Conservation (phyloP, 2,888 invertebrate genomes). For the Cephus pygmeus region DNA sequence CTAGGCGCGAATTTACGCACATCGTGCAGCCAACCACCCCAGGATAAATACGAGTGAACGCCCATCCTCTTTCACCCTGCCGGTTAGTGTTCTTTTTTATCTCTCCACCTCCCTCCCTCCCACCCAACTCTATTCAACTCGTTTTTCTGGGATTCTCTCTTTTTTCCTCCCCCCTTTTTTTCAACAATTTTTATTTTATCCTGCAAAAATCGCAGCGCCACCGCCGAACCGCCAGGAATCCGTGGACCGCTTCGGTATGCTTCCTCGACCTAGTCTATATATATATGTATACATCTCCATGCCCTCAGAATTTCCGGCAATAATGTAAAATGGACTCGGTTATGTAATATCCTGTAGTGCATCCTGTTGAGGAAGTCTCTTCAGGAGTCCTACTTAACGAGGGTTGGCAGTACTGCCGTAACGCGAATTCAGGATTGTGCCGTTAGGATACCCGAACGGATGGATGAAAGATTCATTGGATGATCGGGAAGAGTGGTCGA, state of each 20-base stretch:
- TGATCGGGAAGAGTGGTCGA: slow-evolving; percentile 35
- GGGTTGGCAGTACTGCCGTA: slow-evolving; percentile 15
- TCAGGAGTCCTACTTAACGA: background rate
- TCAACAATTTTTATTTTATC: background rate
- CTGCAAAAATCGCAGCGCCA: background rate
- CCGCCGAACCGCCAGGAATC: background rate
- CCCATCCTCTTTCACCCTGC: background rate
- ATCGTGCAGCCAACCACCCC: background rate
- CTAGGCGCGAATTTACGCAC: background rate
- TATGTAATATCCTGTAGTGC: slow-evolving; percentile 41
- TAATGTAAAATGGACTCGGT: slow-evolving; percentile 44
- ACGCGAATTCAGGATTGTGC: slow-evolving; percentile 31
- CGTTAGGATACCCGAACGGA: slow-evolving; percentile 25
- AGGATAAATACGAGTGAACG: background rate
- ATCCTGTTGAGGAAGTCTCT: slow-evolving; percentile 25
- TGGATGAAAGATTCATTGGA: slow-evolving; percentile 46
- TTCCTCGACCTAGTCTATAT: background rate
- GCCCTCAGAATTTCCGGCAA: slow-evolving; percentile 18
- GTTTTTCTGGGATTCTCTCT: background rate
- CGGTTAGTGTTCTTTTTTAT: background rate
- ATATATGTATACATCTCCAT: background rate
- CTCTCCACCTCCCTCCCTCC: no score
- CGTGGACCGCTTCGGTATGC: background rate
- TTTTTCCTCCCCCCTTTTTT: background rate
- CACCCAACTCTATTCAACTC: background rate